These are phyloP conservation scores for Conger conger DNA, from an alignment of 2,113 vertebrate genomes.

Conservation along the genomic window DNA sequence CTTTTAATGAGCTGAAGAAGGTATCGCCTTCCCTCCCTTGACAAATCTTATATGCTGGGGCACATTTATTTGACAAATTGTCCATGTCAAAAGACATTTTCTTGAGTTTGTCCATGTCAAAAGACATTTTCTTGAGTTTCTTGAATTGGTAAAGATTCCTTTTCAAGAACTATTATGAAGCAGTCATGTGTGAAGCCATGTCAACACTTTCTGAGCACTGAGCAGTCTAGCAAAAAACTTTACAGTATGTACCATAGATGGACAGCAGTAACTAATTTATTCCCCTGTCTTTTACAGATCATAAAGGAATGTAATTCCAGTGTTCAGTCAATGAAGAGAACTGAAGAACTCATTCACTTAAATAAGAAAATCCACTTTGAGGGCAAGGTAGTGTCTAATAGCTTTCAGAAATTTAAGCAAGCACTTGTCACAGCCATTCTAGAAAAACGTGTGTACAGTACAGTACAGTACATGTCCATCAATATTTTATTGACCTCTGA, in stretches of 20 bases:
- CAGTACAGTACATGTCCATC: not conserved
- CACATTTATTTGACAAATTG: not conserved
- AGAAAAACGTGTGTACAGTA: not conserved
- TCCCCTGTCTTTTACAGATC: slow-evolving; percentile 65
- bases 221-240: not conserved
- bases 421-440: not conserved
- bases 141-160: not conserved
- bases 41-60: not conserved
- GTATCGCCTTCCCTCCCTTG: slow-evolving; percentile 51
- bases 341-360: slow-evolving; percentile 90
- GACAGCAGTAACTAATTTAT: not conserved
- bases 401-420: not conserved
- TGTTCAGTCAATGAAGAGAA: slow-evolving; percentile 91
- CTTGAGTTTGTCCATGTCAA: not conserved
- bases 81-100: not conserved
- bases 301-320: slow-evolving; percentile 88
- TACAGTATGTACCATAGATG: not conserved
- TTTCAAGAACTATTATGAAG: not conserved
- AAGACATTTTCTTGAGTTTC: not conserved
- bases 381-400: slow-evolving; percentile 72
- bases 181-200: too few relatives aligned
- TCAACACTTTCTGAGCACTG: not conserved
- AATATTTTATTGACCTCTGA: not conserved
- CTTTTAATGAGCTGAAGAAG: slow-evolving; percentile 87
- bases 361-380: slow-evolving; percentile 91